phyloP scores from a whole-genome alignment of 2,888 invertebrate species.

The Phoenoteleia sp. region DNA sequence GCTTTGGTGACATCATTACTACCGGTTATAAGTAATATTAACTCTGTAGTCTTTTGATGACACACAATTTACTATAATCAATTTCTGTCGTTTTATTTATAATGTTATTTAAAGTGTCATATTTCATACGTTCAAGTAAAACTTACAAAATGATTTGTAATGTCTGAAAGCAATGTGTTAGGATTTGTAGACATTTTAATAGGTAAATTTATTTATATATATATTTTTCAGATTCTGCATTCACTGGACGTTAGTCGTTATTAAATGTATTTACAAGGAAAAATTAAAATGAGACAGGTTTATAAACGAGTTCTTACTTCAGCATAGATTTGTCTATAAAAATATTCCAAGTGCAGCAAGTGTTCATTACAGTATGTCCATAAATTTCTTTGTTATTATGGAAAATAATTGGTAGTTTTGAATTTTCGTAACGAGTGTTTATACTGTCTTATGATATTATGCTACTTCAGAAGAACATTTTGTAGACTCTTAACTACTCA shows the following conservation, averaged over 20 bases:
- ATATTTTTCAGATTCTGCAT: too few species aligned
- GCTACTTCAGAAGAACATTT: slow-evolving; percentile 19
- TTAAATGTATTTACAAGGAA: background rate
- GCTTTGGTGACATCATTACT: slow-evolving; percentile 54
- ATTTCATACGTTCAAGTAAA: slow-evolving; percentile 43
- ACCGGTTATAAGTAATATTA: slow-evolving; percentile 61
- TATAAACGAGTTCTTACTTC: background rate
- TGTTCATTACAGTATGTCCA: background rate
- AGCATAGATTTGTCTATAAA: background rate
- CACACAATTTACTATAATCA: slow-evolving; percentile 53
- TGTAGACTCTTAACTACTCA: slow-evolving; percentile 32
- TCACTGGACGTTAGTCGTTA: background rate
- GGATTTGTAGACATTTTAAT: slow-evolving; percentile 14
- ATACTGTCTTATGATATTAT: slow-evolving; percentile 36
- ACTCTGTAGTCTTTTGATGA: slow-evolving; percentile 44
- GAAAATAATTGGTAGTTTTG: background rate
- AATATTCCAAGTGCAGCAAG: background rate
- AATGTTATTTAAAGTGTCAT: slow-evolving; percentile 26
- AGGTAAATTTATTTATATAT: background rate
- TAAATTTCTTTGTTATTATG: slow-evolving; percentile 4
- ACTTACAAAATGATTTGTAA: slow-evolving; percentile 24
- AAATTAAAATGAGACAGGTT: background rate
- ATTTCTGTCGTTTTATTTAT: slow-evolving; percentile 41
- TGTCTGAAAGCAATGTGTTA: slow-evolving; percentile 21
- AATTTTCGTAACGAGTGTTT: slow-evolving; percentile 31